These are phyloP conservation scores for Oxygymnocypris stewartii DNA, from an alignment of 2,113 vertebrate species.

Conservation along the genomic window DNA sequence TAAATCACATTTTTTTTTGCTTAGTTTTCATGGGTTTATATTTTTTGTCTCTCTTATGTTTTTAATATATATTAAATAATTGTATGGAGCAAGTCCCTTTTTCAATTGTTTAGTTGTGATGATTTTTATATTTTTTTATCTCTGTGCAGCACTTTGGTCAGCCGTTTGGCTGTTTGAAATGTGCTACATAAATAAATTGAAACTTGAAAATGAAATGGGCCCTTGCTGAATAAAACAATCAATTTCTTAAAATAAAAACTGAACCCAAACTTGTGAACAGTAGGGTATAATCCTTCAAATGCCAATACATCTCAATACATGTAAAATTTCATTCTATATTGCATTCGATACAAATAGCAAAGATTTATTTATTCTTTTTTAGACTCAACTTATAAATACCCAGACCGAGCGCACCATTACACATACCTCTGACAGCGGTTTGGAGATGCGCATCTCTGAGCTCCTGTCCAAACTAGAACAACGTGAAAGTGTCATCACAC, in stretches of 20 bases:
- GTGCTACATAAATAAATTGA: too few relatives aligned
- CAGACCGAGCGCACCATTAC: slow-evolving; percentile 78
- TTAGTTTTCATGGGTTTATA: too few relatives aligned
- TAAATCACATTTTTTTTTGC: too few relatives aligned
- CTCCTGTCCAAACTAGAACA: slow-evolving; percentile 82
- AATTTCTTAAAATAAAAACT: neutral
- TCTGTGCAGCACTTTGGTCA: too few relatives aligned
- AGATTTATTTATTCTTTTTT: neutral
- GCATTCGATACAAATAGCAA: neutral
- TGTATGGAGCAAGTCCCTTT: too few relatives aligned
- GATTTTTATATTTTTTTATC: too few relatives aligned
- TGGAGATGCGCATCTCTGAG: slow-evolving; percentile 85
- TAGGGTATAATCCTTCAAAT: neutral
- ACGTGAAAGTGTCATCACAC: slow-evolving; percentile 81
- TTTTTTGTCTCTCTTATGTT: too few relatives aligned
- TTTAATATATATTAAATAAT: too few relatives aligned
- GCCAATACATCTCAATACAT: too few relatives aligned
- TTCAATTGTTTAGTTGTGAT: too few relatives aligned
- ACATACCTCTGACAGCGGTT: slow-evolving; percentile 74
- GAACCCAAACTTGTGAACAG: neutral
- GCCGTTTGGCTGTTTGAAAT: too few relatives aligned
- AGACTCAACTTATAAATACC: slow-evolving; percentile 83
- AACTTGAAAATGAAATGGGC: neutral
- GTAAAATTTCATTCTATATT: too few relatives aligned
- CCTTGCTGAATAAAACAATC: neutral